A percentile compares a stretch with the other conserved stretches of the same genome.
Evolutionary conservation across 2,113 vertebrate species (phyloP).

Genomic region (Phaetusa simplex): DNA sequence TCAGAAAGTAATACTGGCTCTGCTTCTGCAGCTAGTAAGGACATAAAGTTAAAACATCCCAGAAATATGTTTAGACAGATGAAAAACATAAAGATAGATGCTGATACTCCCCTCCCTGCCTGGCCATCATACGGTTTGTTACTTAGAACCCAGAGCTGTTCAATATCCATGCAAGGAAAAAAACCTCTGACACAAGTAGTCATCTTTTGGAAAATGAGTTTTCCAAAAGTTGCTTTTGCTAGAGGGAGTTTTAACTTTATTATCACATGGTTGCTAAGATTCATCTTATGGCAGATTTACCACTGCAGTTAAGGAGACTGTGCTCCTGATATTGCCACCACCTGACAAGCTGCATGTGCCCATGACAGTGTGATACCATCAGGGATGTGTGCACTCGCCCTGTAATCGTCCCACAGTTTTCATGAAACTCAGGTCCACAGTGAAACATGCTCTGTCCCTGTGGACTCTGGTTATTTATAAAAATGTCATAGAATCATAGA

Average conservation of each 20-base stretch:
- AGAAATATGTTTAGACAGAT: neutral
- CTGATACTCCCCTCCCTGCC: neutral
- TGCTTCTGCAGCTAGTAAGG: neutral
- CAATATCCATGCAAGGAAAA: neutral
- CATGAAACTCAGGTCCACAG: neutral
- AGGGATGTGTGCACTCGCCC: neutral
- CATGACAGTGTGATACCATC: neutral
- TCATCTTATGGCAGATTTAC: neutral
- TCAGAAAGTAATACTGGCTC: neutral
- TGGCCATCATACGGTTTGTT: neutral
- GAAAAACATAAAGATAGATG: neutral
- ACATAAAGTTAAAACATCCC: neutral
- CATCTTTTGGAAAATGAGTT: neutral
- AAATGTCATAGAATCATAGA: neutral
- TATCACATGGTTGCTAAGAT: neutral
- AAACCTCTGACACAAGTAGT: neutral
- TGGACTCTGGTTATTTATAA: neutral
- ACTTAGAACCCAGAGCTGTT: neutral
- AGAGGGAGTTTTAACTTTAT: neutral
- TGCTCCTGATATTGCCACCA: neutral
- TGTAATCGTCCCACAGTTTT: rapidly evolving
- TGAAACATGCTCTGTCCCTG: neutral
- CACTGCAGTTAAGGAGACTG: neutral
- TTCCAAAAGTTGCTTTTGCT: neutral
- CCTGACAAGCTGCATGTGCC: neutral